Base-by-base conservation (phyloP, 2,113 vertebrate genomes). In the Apaloderma vittatum region DNA sequence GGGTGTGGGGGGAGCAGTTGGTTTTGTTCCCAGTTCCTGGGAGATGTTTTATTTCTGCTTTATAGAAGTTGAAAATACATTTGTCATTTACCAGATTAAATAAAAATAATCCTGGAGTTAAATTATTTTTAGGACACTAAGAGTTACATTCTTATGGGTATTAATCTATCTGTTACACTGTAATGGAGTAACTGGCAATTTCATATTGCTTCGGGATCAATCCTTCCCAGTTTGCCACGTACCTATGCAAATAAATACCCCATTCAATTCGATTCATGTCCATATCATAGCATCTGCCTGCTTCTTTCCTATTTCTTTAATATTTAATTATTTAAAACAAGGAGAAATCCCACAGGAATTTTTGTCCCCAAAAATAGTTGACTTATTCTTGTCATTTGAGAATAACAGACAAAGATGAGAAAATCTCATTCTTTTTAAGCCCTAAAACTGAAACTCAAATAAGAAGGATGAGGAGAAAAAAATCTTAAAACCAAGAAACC, bases 21-120 rank as follows among this genome's bases (percentile, higher is more conserved):
- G 71, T 96, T 98, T 96, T 92, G 29, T 93, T 97, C 94, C 63
- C 72, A 80, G 54, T 70, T 98, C 94, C 62, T 88, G 89, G 54
- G 94, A 96, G 79, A 95, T 11, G 13, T 94, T 97, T 97, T 92
- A 96, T 95, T 98, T 98, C 92, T 97, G 96, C 67, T 97, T 98
- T 95, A 96, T 75, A 96, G 94, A 88, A 97, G 96, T 93, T 93
- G 94, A 95, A 95, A 94, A 79, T 75, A 45, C 30, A 85, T 90
- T 72, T 91, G 45, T 72, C 80, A 79, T 96, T 93, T 91, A 63
- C 4, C 22, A 89, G 86, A 92, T 88, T 86, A 92, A 94, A 91
- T 94, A 87, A 92, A 97, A 94, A 92, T 94, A 97, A 87, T 81
- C 54, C 30, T 72, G 34, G 51, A 66, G 40, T 73, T 85, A 78